Conservation (phyloP, 2,113 vertebrate species). For the Hippocampus zosterae region DNA sequence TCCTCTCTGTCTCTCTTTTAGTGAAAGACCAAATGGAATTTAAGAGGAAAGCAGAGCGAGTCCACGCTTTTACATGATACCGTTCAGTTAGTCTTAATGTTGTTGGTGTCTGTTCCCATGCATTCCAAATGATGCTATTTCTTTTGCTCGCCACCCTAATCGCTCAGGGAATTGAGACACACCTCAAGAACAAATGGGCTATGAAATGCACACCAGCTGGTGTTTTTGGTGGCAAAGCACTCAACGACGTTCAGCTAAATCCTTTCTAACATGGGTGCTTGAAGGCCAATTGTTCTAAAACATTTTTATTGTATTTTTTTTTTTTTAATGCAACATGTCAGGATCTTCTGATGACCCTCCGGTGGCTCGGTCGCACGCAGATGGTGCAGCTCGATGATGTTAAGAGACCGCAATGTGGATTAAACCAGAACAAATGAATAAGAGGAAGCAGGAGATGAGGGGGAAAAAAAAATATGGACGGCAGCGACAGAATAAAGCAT, state of each 20-base stretch:
- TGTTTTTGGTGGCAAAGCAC: slow-evolving; percentile 33
- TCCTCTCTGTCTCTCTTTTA: background rate
- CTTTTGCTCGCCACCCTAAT: slow-evolving; percentile 19
- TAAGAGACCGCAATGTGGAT: slow-evolving; percentile 16
- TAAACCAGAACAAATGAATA: slow-evolving; percentile 25
- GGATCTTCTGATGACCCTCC: slow-evolving; percentile 39
- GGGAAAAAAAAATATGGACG: slow-evolving; percentile 15
- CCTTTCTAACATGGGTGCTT: slow-evolving; percentile 16
- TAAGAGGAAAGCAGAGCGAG: background rate
- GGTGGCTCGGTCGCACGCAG: slow-evolving; percentile 34
- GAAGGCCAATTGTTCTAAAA: slow-evolving; percentile 47
- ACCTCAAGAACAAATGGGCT: slow-evolving; percentile 38
- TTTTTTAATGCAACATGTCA: slow-evolving; percentile 52
- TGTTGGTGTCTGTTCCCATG: slow-evolving; percentile 14
- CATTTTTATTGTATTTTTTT: slow-evolving; percentile 1
- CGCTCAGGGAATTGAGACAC: slow-evolving; percentile 27
- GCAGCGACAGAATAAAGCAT: slow-evolving; percentile 10
- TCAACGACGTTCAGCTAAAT: slow-evolving; percentile 8
- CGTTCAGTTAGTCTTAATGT: slow-evolving; percentile 5
- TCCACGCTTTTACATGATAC: slow-evolving; percentile 7
- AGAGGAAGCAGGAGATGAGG: slow-evolving; percentile 1
- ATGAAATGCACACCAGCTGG: slow-evolving; percentile 56
- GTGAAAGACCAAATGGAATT: background rate
- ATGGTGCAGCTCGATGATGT: slow-evolving; percentile 22
- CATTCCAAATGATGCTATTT: slow-evolving; percentile 9